Base-by-base conservation (phyloP, 2,888 invertebrate species). In the Ernsta delagoae region DNA sequence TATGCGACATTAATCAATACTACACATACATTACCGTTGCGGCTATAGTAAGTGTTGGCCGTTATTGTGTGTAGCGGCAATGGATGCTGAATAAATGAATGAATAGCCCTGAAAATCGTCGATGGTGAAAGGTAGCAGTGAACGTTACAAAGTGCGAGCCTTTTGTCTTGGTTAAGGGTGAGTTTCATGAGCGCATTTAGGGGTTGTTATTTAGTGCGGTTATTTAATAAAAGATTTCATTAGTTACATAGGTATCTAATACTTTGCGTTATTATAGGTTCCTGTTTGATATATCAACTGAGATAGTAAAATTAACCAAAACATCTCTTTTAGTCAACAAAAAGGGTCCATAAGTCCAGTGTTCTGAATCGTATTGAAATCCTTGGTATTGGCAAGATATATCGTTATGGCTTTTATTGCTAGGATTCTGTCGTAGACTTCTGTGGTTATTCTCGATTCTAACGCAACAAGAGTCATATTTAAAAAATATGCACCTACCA, bases 81-180 rank as follows among this genome's bases (percentile, higher is more conserved):
- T 90, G 89, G 75, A 83, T 75, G 12, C 7, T n/a, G 70, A 60
- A 72, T 59, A 71, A 66, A 54, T 60, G 70, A 70, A 74, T 68
- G 75, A 57, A 71, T 72, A 77, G 75, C 72, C 75, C 70, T 76
- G 73, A 73, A 76, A 79, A 77, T 77, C 77, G 79, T 76, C 74
- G 65, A 74, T 79, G 80, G 86, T 86, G 81, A 77, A 77, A 82
- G 86, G 86, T 82, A 83, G 86, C 87, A 87, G 85, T 90, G 90
- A 92, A 92, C 87, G 91, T 89, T 91, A 92, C 91, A 92, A 92
- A 92, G 90, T 91, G 92, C 82, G 90, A 89, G 90, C 87, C 92
- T 92, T 92, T 92, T 92, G 92, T 92, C 90, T 89, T 79, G 81
- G 79, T 85, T 86, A 91, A 82, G 82, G 86, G 71, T 66, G 63